Evolutionary conservation across 2,113 vertebrate genomes (phyloP).

Genomic region (Myrmecobius fasciatus): DNA sequence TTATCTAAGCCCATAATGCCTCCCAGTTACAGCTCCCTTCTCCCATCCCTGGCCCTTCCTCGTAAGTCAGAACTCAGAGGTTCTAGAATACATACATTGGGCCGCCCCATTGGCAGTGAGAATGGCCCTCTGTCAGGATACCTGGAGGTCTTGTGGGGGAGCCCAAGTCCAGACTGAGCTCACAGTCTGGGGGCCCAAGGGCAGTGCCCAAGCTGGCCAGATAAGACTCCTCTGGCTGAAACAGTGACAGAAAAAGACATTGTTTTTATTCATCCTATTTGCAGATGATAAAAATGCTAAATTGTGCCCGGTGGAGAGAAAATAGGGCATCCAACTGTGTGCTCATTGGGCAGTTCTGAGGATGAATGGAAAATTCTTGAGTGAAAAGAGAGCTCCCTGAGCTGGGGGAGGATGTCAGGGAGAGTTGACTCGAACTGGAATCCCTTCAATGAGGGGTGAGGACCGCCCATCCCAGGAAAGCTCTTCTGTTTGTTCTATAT

Average conservation of each 20-base stretch:
- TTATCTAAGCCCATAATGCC: too few relatives aligned
- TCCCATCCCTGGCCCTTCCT: not conserved
- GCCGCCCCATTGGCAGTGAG: not conserved
- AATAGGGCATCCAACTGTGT: not conserved
- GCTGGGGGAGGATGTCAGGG: not conserved
- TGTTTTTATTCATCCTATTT: not conserved
- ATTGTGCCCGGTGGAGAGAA: not conserved
- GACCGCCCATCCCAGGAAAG: not conserved
- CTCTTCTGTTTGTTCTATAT: too few relatives aligned
- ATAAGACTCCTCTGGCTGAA: not conserved
- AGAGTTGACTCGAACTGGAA: not conserved
- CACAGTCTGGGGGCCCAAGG: too few relatives aligned
- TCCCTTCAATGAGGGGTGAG: not conserved
- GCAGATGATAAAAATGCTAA: not conserved
- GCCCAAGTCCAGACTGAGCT: constrained; percentile 64
- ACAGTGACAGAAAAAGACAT: not conserved
- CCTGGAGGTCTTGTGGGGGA: constrained; percentile 33
- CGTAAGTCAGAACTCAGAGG: not conserved
- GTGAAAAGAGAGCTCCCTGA: not conserved
- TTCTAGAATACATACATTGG: not conserved
- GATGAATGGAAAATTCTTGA: not conserved
- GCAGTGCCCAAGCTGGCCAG: too few relatives aligned
- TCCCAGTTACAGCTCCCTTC: not conserved
- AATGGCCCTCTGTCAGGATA: not conserved
- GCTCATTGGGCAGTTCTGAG: not conserved